phyloP scores from a whole-genome alignment of 2,113 vertebrate genomes.

The Aegotheles bennettii region DNA sequence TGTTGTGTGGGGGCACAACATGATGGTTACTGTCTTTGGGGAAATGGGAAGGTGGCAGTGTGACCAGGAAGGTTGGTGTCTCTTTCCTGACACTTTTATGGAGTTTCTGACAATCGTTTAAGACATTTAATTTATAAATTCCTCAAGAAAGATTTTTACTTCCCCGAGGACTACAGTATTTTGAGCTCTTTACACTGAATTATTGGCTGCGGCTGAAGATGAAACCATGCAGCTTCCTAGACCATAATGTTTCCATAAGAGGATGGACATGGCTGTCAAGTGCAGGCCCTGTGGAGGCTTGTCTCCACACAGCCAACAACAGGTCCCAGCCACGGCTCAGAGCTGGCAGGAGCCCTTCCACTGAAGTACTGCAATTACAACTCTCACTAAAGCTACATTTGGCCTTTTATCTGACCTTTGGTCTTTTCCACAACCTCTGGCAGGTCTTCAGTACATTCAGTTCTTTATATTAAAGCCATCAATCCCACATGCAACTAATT shows the following conservation, averaged over 20 bases:
- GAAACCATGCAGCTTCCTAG: neutral
- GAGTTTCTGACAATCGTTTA: slow-evolving; percentile 17
- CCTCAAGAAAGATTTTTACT: neutral
- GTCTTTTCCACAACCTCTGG: slow-evolving; percentile 23
- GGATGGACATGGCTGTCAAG: neutral
- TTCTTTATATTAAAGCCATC: slow-evolving; percentile 41
- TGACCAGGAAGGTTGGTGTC: neutral
- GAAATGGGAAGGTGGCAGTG: neutral
- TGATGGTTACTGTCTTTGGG: neutral
- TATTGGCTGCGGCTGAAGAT: neutral
- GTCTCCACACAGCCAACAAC: rapidly evolving
- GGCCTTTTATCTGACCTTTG: slow-evolving; percentile 34
- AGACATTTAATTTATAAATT: neutral
- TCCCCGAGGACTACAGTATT: neutral
- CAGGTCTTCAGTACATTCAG: slow-evolving; percentile 24
- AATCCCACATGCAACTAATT: slow-evolving; percentile 44
- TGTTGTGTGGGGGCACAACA: neutral
- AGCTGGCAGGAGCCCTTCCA: neutral
- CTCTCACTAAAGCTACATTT: neutral
- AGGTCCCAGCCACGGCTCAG: neutral
- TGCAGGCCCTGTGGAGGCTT: neutral
- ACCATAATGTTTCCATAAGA: neutral
- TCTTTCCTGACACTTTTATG: neutral
- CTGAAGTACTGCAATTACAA: neutral
- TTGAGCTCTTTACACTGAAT: neutral